phyloP scores from a whole-genome alignment of 1,140 invertebrate genomes.

The Colletes latitarsis region DNA sequence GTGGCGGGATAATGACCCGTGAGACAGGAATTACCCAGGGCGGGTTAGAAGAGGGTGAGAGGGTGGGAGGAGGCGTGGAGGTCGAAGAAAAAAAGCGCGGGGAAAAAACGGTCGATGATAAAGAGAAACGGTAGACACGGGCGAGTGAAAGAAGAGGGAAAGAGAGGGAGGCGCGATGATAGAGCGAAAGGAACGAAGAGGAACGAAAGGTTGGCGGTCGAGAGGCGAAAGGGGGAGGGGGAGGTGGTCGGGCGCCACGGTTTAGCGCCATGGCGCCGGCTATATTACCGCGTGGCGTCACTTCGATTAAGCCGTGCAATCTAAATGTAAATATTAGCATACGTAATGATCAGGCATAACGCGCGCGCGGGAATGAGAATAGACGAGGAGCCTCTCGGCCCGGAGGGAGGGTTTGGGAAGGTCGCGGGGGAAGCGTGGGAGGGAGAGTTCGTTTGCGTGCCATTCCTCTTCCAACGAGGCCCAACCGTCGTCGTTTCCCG shows the following conservation, averaged over 20 bases:
- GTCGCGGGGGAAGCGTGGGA: slow-evolving; percentile 25
- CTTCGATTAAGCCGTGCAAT: slow-evolving; percentile 79
- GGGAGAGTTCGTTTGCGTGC: slow-evolving; percentile 1
- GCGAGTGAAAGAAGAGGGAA: not conserved
- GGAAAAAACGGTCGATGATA: slow-evolving; percentile 29
- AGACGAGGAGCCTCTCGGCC: slow-evolving; percentile 42
- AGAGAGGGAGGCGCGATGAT: slow-evolving; percentile 12
- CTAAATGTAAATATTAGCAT: slow-evolving; percentile 80
- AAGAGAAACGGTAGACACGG: slow-evolving; percentile 10
- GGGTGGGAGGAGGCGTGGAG: no score
- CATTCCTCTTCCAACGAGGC: slow-evolving; percentile 12
- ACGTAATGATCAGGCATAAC: slow-evolving; percentile 75
- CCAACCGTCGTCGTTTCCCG: not conserved
- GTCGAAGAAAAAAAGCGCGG: not conserved
- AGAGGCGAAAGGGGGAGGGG: slow-evolving; percentile 24
- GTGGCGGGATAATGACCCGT: slow-evolving; percentile 30
- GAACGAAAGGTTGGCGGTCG: slow-evolving; percentile 15
- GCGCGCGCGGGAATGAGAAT: slow-evolving; percentile 63
- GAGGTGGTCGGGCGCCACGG: slow-evolving; percentile 71
- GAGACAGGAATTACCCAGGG: slow-evolving; percentile 31
- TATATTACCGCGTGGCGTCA: slow-evolving; percentile 79
- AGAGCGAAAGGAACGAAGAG: slow-evolving; percentile 1
- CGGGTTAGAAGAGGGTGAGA: not conserved
- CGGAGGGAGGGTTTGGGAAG: slow-evolving; percentile 17
- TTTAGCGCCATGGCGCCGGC: slow-evolving; percentile 78